These are phyloP conservation scores for Thereva nobilitata DNA, from an alignment of 2,888 invertebrate species.

Conservation along the genomic window DNA sequence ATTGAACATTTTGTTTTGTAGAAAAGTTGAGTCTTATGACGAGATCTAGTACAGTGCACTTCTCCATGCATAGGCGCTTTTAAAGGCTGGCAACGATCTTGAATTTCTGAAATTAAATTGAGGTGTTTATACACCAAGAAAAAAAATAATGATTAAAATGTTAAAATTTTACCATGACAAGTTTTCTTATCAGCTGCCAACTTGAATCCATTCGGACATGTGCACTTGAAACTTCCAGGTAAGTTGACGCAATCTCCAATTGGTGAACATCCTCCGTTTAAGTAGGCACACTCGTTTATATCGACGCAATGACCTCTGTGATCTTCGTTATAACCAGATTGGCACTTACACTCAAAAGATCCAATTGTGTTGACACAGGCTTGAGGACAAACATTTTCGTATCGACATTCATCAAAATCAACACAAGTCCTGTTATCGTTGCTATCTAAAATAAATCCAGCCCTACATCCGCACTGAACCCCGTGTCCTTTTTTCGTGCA, in stretches of 20 bases:
- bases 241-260: constrained; percentile 57
- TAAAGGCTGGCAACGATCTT: constrained; percentile 52
- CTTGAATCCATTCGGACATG: constrained; percentile 58
- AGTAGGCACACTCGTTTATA: constrained; percentile 61
- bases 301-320: constrained; percentile 60
- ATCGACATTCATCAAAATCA: constrained; percentile 61
- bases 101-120: constrained; percentile 44
- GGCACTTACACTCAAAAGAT: constrained; percentile 65
- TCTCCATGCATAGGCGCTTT: constrained; percentile 52
- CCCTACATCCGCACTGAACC: constrained; percentile 58
- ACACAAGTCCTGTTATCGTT: constrained; percentile 57
- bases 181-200: constrained; percentile 48
- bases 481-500: constrained; percentile 50
- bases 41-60: constrained; percentile 54
- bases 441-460: constrained; percentile 53
- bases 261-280: constrained; percentile 55
- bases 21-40: constrained; percentile 54
- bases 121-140: no score
- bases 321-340: constrained; percentile 61
- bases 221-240: constrained; percentile 60
- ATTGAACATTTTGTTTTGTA: constrained; percentile 56
- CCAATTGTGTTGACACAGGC: constrained; percentile 60
- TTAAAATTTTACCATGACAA: constrained; percentile 41
- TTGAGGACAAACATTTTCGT: constrained; percentile 59
- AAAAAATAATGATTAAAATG: not conserved